Conservation (phyloP, 2,797 vertebrate species). For the Etheostoma perlongum region DNA sequence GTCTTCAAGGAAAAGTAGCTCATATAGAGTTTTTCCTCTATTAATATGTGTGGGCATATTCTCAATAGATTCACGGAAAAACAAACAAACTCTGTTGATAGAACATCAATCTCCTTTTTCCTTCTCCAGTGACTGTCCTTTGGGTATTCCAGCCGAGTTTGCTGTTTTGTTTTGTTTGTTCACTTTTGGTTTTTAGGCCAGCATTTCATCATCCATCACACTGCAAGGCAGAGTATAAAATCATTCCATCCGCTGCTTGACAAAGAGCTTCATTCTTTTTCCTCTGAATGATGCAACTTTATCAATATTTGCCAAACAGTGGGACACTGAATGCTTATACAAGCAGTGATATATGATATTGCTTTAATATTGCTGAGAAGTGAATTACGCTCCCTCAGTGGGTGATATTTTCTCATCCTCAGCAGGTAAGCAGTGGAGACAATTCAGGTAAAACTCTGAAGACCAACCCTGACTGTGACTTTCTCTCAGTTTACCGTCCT, state of each 20-base stretch:
- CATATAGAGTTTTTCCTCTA: conserved; percentile 63
- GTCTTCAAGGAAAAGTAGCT: conserved; percentile 51
- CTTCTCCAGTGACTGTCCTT: conserved; percentile 64
- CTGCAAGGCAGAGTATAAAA: conserved; percentile 57
- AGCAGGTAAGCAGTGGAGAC: conserved; percentile 51
- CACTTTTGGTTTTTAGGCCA: conserved; percentile 71
- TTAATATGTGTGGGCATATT: conserved; percentile 71
- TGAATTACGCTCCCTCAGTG: conserved; percentile 39
- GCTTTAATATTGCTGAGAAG: conserved; percentile 64
- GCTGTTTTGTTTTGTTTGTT: conserved; percentile 77
- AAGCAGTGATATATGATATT: conserved; percentile 66
- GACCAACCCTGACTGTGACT: conserved; percentile 22
- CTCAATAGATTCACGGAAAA: conserved; percentile 74
- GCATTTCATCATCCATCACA: conserved; percentile 77
- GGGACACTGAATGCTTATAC: conserved; percentile 46
- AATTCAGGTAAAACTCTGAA: conserved; percentile 31
- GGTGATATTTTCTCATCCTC: conserved; percentile 42
- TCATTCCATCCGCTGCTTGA: conserved; percentile 62
- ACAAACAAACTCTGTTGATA: conserved; percentile 78
- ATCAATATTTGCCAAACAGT: conserved; percentile 75
- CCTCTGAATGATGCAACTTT: conserved; percentile 71
- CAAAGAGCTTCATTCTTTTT: conserved; percentile 64
- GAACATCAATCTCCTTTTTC: conserved; percentile 78
- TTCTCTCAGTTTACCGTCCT: conserved; percentile 17
- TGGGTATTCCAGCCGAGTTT: conserved; percentile 70